Evolutionary conservation across 1,140 invertebrate genomes (phyloP).

Genomic region (Diprion similis): DNA sequence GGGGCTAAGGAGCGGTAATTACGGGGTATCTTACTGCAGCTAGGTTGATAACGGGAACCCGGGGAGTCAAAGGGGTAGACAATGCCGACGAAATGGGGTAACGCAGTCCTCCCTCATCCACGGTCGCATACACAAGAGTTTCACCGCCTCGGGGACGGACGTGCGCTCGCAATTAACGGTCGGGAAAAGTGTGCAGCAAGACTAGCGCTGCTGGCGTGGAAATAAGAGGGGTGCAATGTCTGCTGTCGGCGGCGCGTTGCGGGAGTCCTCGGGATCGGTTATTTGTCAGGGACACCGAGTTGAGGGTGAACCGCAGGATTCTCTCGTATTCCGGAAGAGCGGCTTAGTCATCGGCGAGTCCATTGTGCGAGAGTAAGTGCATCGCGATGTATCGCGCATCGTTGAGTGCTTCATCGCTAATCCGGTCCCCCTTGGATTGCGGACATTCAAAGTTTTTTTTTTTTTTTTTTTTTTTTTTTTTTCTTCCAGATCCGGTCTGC

Average conservation of each 20-base stretch:
- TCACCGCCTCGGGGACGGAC: neutral
- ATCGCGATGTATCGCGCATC: neutral
- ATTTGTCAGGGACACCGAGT: neutral
- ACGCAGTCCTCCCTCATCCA: neutral
- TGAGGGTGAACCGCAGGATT: neutral
- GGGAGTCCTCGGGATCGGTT: neutral
- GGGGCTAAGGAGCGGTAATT: neutral
- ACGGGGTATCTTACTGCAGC: neutral
- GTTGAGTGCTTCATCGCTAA: too few relatives aligned
- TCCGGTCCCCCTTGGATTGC: too few relatives aligned
- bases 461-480: too few relatives aligned
- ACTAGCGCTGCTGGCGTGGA: neutral
- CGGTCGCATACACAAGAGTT: neutral
- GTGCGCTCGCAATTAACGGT: conserved; percentile 1
- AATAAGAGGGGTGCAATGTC: neutral
- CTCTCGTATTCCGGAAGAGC: conserved; percentile 1
- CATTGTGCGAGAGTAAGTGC: neutral
- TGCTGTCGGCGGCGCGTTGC: neutral
- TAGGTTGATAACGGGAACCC: neutral
- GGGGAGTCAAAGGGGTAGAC: neutral
- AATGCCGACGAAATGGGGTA: neutral
- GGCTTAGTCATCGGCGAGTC: conserved; percentile 2
- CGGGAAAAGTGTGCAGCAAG: neutral
- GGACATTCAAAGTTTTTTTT: too few relatives aligned
- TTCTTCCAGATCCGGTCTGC: too few relatives aligned